Evolutionary conservation across 2,888 invertebrate genomes (phyloP), one percentile per base, ranked within the genome.

Genomic region (Xestia sexstrigata): DNA sequence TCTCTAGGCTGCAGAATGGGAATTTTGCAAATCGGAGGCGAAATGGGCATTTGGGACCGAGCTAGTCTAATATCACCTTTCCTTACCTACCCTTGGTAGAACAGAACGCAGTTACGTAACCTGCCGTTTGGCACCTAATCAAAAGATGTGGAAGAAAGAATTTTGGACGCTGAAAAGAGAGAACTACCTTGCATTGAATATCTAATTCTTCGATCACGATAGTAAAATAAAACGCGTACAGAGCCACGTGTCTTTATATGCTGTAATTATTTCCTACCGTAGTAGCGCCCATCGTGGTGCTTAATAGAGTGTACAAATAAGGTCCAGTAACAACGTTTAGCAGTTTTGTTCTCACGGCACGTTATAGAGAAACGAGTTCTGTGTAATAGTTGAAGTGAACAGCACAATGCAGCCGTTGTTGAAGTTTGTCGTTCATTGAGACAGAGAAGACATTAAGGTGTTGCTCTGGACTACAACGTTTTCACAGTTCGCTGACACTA

Each of bases 221-320:
- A 35, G 35, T 35, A 35, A 35, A 35, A 35, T 35, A 35, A 35
- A 35, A n/a, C n/a, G n/a, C n/a, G n/a, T n/a, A n/a, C n/a, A n/a
- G n/a, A n/a, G n/a, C 35, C 35, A 49, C 49, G 7, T 49, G 49
- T 49, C 49, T 49, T 49, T 49, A 20, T 49, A n/a, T n/a, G n/a
- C 39, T 55, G 45, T 58, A 58, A 42, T 69, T 83, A 58, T 30
- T 76, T 55, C n/a, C 55, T 55, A 69, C n/a, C 39, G 26, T 52
- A 47, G 17, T n/a, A n/a, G n/a, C n/a, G n/a, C n/a, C n/a, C 23
- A n/a, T 52, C 13, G 45, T 13, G 0, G n/a, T 62, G 63, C 39
- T 26, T 75, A 75, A 73, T 83, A 49, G 71, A 74, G 35, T n/a
- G n/a, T n/a, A n/a, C 60, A 35, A 70, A 75, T 23, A 69, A 42